A percentile compares a stretch with the other conserved stretches of the same genome.
These are phyloP conservation scores for Tachycineta bicolor DNA, from an alignment of 2,113 vertebrate genomes.

Conservation along the genomic window DNA sequence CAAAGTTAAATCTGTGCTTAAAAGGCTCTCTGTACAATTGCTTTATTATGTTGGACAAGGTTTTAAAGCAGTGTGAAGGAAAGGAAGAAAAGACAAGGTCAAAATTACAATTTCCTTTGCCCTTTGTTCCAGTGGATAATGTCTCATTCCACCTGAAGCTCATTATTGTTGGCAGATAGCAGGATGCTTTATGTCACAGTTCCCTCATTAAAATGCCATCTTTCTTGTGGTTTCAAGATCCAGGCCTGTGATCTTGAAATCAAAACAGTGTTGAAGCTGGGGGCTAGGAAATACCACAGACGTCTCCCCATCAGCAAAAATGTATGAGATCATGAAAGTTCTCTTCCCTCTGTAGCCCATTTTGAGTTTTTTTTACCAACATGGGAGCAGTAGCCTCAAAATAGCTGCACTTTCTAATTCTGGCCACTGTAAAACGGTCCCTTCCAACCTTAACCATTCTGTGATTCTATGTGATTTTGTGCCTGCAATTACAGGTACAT, in stretches of 20 bases:
- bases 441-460: background rate
- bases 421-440: background rate
- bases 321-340: background rate
- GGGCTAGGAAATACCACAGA: background rate
- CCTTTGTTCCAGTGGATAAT: background rate
- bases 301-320: background rate
- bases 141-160: background rate
- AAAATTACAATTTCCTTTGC: background rate
- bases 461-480: background rate
- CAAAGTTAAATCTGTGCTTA: background rate
- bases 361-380: accelerated
- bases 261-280: background rate
- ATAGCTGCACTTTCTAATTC: background rate
- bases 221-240: background rate
- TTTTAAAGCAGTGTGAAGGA: background rate
- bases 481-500: background rate
- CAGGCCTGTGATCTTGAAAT: background rate
- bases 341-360: background rate
- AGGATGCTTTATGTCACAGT: background rate
- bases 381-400: background rate
- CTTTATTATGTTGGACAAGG: background rate
- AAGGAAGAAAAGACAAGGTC: background rate
- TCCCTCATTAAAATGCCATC: background rate
- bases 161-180: background rate
- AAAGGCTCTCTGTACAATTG: background rate